These are phyloP conservation scores for Armadillidium nasatum DNA, from an alignment of 1,140 invertebrate genomes.

Conservation along the genomic window DNA sequence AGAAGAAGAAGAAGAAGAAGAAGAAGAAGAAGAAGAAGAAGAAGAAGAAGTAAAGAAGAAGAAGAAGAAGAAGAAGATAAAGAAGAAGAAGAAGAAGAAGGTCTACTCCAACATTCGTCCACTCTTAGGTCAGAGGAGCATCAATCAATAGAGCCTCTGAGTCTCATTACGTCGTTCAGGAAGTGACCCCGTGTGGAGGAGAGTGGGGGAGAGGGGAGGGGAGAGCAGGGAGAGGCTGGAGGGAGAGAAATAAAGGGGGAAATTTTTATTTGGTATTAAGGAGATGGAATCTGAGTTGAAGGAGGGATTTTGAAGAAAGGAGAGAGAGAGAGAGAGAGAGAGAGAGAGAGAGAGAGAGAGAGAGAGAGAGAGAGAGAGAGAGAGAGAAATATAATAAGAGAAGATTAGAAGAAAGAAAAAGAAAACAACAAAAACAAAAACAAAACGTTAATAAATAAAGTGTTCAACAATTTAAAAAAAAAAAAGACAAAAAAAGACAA, in stretches of 20 bases:
- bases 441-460: no score
- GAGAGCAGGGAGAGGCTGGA: background rate
- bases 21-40: constrained; percentile 5
- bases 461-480: no score
- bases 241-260: background rate
- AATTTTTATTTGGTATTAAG: constrained; percentile 12
- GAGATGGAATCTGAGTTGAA: constrained; percentile 2
- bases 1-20: no score
- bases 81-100: constrained; percentile 5
- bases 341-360: constrained; percentile 3
- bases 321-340: background rate
- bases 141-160: constrained; percentile 7
- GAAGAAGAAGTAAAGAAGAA: no score
- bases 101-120: background rate
- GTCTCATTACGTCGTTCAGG: constrained; percentile 8
- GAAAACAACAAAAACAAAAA: no score
- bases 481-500: no score
- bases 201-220: background rate
- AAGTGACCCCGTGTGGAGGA: background rate
- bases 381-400: no score
- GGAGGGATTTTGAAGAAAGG: background rate
- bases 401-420: no score
- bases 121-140: background rate
- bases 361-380: background rate
- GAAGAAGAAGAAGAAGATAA: no score